Percentiles rank a stretch among this genome's conserved stretches.
Evolutionary conservation across 2,797 vertebrate genomes (phyloP).

Genomic region (Triplophysa yarkandensis): DNA sequence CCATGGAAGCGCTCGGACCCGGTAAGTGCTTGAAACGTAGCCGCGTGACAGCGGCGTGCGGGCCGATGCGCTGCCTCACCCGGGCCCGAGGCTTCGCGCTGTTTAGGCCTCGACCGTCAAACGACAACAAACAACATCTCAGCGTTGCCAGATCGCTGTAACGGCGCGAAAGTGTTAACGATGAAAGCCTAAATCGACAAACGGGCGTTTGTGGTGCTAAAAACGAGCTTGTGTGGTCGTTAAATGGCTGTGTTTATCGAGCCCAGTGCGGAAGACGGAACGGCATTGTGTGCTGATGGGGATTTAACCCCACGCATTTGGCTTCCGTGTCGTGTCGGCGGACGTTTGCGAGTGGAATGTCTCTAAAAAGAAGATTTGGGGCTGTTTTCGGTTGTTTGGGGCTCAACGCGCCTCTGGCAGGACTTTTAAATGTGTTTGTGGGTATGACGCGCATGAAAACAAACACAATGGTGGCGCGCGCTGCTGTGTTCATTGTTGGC

Average conservation of each 20-base stretch:
- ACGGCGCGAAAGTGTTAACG: not conserved
- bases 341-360: constrained; percentile 40
- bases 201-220: constrained; percentile 2
- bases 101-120: constrained; percentile 71
- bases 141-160: not conserved
- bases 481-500: constrained; percentile 8
- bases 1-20: constrained; percentile 98
- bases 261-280: constrained; percentile 49
- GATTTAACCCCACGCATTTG: constrained; percentile 77
- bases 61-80: constrained; percentile 67
- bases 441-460: not conserved
- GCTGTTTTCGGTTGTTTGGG: not conserved
- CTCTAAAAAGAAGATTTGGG: not conserved
- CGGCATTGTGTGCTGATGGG: constrained; percentile 68
- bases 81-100: constrained; percentile 72
- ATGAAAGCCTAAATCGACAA: accelerated
- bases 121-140: constrained; percentile 64
- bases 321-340: constrained; percentile 75
- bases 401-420: not conserved
- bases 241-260: constrained; percentile 30
- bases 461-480: not conserved
- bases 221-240: constrained; percentile 42
- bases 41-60: constrained; percentile 62
- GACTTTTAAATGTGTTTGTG: not conserved
- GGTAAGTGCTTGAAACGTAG: constrained; percentile 78